Evolutionary conservation across 2,888 invertebrate species (phyloP).

Genomic region (Phrixothrix hirtus): DNA sequence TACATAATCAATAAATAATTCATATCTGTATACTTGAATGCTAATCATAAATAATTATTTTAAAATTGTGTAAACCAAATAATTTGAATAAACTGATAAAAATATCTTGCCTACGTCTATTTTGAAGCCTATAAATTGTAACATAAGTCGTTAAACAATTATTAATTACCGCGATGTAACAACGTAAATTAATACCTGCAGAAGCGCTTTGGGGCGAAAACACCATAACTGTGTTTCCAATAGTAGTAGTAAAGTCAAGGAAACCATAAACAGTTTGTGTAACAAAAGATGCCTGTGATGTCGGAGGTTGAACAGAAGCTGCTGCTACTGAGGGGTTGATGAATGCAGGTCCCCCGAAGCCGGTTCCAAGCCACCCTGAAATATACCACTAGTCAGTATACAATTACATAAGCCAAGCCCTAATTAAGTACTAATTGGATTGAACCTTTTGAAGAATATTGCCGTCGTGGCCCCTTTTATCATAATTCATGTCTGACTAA

Average conservation of each 20-base stretch:
- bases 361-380: slow-evolving; percentile 40
- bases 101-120: too few relatives aligned
- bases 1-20: too few relatives aligned
- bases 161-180: too few relatives aligned
- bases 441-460: slow-evolving; percentile 16
- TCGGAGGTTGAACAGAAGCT: slow-evolving; percentile 21
- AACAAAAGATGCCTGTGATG: slow-evolving; percentile 54
- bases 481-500: slow-evolving; percentile 7
- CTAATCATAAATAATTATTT: too few relatives aligned
- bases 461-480: slow-evolving; percentile 5
- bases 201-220: slow-evolving; percentile 88
- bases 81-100: too few relatives aligned
- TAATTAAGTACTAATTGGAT: slow-evolving; percentile 25
- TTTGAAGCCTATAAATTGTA: too few relatives aligned
- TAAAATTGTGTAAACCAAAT: too few relatives aligned
- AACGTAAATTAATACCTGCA: slow-evolving; percentile 54
- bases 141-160: too few relatives aligned
- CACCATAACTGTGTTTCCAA: slow-evolving; percentile 92
- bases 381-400: slow-evolving; percentile 26
- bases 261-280: slow-evolving; percentile 95
- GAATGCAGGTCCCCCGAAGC: slow-evolving; percentile 49
- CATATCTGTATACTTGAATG: too few relatives aligned
- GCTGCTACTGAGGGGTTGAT: slow-evolving; percentile 44
- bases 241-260: slow-evolving; percentile 90
- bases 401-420: slow-evolving; percentile 22